Percentiles rank a stretch among this genome's conserved stretches.
Evolutionary conservation across 1,140 invertebrate genomes (phyloP).

Genomic region (Trichonephila clavipes): DNA sequence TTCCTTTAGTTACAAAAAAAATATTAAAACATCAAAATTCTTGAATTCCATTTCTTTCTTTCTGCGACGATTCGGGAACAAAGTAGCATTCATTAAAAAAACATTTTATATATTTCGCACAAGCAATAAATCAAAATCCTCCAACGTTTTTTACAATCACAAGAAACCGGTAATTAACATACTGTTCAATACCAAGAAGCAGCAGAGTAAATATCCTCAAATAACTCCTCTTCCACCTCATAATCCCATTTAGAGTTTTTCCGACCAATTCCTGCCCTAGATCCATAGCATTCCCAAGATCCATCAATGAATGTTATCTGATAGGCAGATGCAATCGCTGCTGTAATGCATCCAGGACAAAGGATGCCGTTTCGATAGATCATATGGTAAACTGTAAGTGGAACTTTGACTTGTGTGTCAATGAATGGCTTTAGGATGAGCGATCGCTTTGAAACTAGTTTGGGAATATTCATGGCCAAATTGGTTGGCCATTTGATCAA

Average conservation of each 20-base stretch:
- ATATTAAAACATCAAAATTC: too few relatives aligned
- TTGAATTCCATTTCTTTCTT: too few relatives aligned
- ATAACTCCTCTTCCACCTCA: too few relatives aligned
- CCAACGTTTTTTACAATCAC: too few relatives aligned
- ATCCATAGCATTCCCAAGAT: not conserved
- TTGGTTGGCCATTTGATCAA: not conserved
- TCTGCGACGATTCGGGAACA: too few relatives aligned
- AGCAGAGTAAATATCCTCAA: not conserved
- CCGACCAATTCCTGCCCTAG: not conserved
- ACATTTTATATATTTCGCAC: too few relatives aligned
- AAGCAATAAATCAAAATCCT: too few relatives aligned
- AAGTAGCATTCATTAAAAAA: too few relatives aligned
- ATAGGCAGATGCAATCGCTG: not conserved
- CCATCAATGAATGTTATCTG: conserved; percentile 15
- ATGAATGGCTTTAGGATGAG: not conserved
- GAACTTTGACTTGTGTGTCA: conserved; percentile 18
- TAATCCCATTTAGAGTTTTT: not conserved
- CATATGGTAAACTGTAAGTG: not conserved
- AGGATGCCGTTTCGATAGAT: not conserved
- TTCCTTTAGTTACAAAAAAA: too few relatives aligned
- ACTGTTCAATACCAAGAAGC: not conserved
- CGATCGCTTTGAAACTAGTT: not conserved
- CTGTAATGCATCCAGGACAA: not conserved
- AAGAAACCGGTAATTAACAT: not conserved
- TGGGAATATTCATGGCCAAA: not conserved